Conservation (phyloP, 2,113 vertebrate genomes). For the Alaudala cheleensis region DNA sequence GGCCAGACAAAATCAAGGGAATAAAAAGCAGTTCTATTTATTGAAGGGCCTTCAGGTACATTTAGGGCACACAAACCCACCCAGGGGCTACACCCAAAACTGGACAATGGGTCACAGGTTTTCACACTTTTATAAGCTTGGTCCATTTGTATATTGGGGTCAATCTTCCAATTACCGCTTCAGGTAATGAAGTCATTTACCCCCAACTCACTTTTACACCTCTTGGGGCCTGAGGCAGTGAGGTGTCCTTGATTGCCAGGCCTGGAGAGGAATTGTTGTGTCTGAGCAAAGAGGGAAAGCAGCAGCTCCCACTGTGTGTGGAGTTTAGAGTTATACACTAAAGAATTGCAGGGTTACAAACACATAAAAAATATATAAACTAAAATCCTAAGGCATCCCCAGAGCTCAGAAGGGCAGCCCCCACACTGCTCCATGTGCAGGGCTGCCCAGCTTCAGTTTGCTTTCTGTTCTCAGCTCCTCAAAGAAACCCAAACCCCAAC, state of each 20-base stretch:
- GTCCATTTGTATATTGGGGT: background rate
- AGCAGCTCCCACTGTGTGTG: background rate
- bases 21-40: background rate
- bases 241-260: background rate
- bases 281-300: background rate
- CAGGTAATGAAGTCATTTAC: background rate
- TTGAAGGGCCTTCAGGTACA: background rate
- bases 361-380: accelerated
- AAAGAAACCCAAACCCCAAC: background rate
- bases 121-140: background rate
- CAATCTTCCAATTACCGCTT: background rate
- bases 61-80: accelerated
- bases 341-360: background rate
- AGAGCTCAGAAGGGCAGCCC: background rate
- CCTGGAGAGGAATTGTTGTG: background rate
- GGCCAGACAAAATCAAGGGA: background rate
- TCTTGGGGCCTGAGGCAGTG: background rate
- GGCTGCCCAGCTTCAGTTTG: background rate
- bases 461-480: background rate
- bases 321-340: background rate
- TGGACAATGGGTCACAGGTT: accelerated
- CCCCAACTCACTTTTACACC: background rate
- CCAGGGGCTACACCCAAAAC: background rate
- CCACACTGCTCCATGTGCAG: accelerated
- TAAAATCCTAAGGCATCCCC: background rate